These are phyloP conservation scores for Drosophila diplacantha DNA, from an alignment of 2,888 invertebrate genomes.

Conservation along the genomic window DNA sequence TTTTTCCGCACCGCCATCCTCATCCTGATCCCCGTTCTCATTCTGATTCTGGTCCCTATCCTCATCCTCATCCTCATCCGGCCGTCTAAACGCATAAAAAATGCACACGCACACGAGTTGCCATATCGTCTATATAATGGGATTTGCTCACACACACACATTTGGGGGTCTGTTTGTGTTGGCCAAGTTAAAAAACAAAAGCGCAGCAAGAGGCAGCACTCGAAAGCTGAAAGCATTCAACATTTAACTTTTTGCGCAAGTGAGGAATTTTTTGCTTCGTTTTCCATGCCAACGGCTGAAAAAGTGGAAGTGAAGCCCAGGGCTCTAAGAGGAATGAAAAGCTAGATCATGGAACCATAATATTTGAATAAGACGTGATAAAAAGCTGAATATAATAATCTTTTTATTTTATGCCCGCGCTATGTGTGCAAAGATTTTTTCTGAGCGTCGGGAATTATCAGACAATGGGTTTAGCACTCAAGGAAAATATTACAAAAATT, in stretches of 20 bases:
- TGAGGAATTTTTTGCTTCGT: not conserved
- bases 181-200: slow-evolving; percentile 34
- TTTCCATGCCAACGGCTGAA: slow-evolving; percentile 5
- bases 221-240: slow-evolving; percentile 28
- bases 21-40: slow-evolving; percentile 1
- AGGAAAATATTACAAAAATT: not conserved
- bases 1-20: slow-evolving; percentile 30
- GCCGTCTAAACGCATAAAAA: slow-evolving; percentile 39
- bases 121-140: slow-evolving; percentile 25
- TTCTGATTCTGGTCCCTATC: not conserved
- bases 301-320: slow-evolving; percentile 21
- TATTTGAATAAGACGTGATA: not conserved
- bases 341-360: slow-evolving; percentile 13
- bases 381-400: slow-evolving; percentile 14
- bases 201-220: slow-evolving; percentile 25
- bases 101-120: slow-evolving; percentile 35
- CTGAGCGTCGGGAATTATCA: not conserved
- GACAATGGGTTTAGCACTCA: not conserved
- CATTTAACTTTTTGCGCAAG: slow-evolving; percentile 41
- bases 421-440: not conserved
- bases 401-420: not conserved
- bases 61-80: slow-evolving; percentile 1
- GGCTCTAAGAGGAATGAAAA: slow-evolving; percentile 4
- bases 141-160: slow-evolving; percentile 16
- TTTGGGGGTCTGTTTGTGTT: slow-evolving; percentile 14